Percentiles rank a stretch among this genome's conserved stretches.
Evolutionary conservation across 2,888 invertebrate genomes (phyloP).

Genomic region (Adineta ricciae): DNA sequence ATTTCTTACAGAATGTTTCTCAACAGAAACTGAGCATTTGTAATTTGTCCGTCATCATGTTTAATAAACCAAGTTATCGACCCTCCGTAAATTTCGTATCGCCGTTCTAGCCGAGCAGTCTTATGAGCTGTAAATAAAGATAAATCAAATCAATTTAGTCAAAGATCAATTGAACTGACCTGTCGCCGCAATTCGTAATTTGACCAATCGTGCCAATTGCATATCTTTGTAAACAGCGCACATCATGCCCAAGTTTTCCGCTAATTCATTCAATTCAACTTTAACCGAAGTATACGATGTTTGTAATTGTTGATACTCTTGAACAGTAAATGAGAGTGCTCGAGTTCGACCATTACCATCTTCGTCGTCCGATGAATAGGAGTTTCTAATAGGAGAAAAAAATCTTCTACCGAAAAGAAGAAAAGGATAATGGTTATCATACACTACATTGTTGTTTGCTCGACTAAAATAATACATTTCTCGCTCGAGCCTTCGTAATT

Average conservation of each 20-base stretch:
- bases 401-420: not conserved
- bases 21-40: conserved; percentile 12
- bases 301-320: not conserved
- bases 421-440: not conserved
- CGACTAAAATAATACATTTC: conserved; percentile 5
- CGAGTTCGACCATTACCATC: not conserved
- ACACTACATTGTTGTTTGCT: not conserved
- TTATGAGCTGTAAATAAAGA: not conserved
- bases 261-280: not conserved
- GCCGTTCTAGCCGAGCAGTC: not conserved
- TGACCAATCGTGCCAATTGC: not conserved
- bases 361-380: not conserved
- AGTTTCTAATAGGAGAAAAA: not conserved
- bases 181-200: conserved; percentile 11
- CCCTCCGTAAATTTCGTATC: conserved; percentile 14
- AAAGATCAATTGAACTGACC: not conserved
- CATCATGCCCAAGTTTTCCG: conserved; percentile 5
- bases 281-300: not conserved
- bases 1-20: not conserved
- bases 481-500: not conserved
- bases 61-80: conserved; percentile 20
- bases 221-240: conserved; percentile 22
- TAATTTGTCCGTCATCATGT: conserved; percentile 16
- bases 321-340: not conserved
- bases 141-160: not conserved